phyloP scores from a whole-genome alignment of 2,113 vertebrate species.

The Cyprinodon tularosa region DNA sequence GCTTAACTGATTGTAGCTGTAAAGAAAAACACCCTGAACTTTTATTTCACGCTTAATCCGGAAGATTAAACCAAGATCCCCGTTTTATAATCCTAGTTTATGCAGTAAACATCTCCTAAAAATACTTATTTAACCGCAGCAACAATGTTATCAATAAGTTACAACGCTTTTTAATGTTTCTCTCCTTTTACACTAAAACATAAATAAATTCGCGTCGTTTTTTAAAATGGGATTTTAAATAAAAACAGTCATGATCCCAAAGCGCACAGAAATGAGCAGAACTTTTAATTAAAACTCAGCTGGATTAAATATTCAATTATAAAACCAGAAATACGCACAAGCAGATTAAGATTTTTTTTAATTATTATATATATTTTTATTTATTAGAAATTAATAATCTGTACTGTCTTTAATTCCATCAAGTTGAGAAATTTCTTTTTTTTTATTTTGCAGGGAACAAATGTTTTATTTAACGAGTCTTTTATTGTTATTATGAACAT shows the following conservation, averaged over 20 bases:
- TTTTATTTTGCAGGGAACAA: no score
- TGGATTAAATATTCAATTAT: no score
- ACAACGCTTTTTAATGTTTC: not conserved
- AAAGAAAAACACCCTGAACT: not conserved
- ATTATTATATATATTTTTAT: not conserved
- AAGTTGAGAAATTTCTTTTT: not conserved
- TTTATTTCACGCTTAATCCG: not conserved
- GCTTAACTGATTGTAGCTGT: slow-evolving; percentile 22
- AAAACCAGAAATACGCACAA: no score
- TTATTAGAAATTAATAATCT: not conserved
- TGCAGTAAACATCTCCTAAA: not conserved
- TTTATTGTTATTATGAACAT: not conserved
- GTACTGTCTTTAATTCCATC: not conserved
- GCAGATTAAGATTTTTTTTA: not conserved
- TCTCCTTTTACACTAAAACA: not conserved
- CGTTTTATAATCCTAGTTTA: not conserved
- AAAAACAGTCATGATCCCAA: not conserved
- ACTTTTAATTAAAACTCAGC: not conserved
- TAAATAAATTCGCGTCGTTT: not conserved
- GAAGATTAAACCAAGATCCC: not conserved
- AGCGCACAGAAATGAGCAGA: not conserved
- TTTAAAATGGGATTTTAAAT: not conserved
- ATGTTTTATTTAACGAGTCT: not conserved
- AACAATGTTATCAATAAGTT: not conserved
- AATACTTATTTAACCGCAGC: not conserved